Percentiles rank a stretch among this genome's conserved stretches.
These are phyloP conservation scores for Pristiophorus japonicus DNA, from an alignment of 2,113 vertebrate species.

Conservation along the genomic window DNA sequence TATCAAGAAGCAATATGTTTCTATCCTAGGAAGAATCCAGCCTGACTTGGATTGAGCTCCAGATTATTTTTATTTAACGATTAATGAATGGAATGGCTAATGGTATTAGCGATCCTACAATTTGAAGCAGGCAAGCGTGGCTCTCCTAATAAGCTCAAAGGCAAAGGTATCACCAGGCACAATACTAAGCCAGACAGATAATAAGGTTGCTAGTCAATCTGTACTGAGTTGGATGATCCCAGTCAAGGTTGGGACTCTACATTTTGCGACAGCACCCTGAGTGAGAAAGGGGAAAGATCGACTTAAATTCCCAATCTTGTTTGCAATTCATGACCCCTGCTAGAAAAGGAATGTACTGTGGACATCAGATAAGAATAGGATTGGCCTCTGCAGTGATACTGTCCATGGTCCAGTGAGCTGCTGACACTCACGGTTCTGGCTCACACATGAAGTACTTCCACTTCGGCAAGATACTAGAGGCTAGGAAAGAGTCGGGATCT, in stretches of 20 bases:
- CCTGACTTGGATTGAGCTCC: neutral
- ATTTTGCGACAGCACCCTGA: neutral
- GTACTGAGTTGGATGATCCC: neutral
- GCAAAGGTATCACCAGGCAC: too few relatives aligned
- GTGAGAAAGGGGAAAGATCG: neutral
- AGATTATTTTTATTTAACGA: neutral
- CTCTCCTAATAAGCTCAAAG: too few relatives aligned
- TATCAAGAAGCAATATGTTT: neutral
- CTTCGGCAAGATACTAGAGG: neutral
- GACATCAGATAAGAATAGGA: neutral
- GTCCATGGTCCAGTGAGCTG: neutral
- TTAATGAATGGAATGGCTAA: neutral
- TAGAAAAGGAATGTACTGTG: neutral
- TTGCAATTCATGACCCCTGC: neutral
- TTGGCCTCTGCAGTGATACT: neutral
- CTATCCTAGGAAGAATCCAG: neutral
- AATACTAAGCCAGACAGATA: too few relatives aligned
- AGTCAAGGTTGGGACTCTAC: neutral
- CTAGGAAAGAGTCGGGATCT: too few relatives aligned
- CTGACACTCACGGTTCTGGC: neutral
- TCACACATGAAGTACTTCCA: neutral
- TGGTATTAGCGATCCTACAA: neutral
- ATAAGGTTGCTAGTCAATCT: neutral
- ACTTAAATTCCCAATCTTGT: neutral
- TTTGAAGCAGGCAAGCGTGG: too few relatives aligned